These are phyloP conservation scores for Onchidella celtica DNA, from an alignment of 2,888 invertebrate species.

Conservation along the genomic window DNA sequence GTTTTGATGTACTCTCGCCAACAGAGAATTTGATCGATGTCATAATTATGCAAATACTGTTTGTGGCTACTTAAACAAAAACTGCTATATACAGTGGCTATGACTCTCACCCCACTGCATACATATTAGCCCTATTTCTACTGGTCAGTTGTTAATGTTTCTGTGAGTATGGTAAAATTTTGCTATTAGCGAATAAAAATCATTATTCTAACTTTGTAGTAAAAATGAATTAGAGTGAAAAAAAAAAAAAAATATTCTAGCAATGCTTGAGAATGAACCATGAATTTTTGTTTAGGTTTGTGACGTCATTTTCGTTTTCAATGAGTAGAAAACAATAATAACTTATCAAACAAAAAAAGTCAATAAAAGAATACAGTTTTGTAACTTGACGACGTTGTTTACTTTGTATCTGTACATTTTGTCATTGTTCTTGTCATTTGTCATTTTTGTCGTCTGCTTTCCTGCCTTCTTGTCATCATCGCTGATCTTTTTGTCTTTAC, in stretches of 20 bases:
- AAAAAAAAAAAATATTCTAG: no score
- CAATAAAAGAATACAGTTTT: conserved; percentile 19
- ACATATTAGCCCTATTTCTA: no score
- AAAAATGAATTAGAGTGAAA: background rate
- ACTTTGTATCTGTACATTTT: background rate
- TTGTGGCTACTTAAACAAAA: no score
- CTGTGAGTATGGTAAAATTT: no score
- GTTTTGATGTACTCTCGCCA: no score
- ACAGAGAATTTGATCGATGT: no score
- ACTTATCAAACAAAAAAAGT: conserved; percentile 13
- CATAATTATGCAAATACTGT: no score
- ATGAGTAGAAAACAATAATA: background rate
- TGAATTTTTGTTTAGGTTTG: background rate
- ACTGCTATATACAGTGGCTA: no score
- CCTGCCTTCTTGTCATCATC: background rate
- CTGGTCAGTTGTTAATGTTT: no score
- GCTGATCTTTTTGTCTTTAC: background rate
- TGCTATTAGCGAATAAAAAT: no score
- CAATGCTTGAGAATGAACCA: background rate
- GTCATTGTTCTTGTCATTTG: background rate
- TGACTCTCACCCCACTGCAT: no score
- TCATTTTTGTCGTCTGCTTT: no score
- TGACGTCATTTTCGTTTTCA: background rate
- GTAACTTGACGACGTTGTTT: background rate
- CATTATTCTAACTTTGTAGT: background rate